Evolutionary conservation across 2,113 vertebrate species (phyloP).

Genomic region (Mastomys natalensis): DNA sequence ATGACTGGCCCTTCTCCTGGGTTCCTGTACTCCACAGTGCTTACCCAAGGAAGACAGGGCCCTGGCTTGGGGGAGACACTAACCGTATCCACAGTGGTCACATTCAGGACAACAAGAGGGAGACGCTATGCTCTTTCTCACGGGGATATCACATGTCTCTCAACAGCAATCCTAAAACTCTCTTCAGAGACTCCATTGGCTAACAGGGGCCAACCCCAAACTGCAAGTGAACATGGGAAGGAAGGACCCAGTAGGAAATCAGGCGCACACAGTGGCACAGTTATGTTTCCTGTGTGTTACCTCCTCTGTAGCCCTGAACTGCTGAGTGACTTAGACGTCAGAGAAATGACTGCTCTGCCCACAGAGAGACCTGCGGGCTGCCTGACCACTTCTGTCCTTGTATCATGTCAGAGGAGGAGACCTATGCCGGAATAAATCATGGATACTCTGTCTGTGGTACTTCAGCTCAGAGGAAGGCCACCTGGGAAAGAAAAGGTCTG

Average conservation of each 20-base stretch:
- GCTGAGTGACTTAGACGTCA: neutral
- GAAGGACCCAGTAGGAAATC: neutral
- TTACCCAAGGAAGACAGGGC: neutral
- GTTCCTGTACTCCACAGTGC: neutral
- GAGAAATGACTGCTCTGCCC: neutral
- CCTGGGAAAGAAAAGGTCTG: neutral
- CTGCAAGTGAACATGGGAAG: neutral
- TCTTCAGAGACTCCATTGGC: neutral
- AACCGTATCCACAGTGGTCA: neutral
- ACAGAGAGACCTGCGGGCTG: neutral
- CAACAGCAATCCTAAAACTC: neutral
- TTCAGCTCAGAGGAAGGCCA: neutral
- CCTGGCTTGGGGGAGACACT: neutral
- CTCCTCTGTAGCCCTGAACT: neutral
- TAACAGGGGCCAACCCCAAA: neutral
- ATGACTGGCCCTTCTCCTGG: neutral
- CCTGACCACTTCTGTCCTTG: neutral
- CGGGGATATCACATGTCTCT: neutral
- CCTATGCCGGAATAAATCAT: neutral
- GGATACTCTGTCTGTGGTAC: neutral
- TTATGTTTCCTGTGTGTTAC: no score
- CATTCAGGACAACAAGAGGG: neutral
- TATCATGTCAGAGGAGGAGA: neutral
- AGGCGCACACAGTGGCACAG: neutral
- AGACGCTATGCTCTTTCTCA: no score